Evolutionary conservation across 1,140 invertebrate genomes (phyloP).

Genomic region (Schmidtea mediterranea): DNA sequence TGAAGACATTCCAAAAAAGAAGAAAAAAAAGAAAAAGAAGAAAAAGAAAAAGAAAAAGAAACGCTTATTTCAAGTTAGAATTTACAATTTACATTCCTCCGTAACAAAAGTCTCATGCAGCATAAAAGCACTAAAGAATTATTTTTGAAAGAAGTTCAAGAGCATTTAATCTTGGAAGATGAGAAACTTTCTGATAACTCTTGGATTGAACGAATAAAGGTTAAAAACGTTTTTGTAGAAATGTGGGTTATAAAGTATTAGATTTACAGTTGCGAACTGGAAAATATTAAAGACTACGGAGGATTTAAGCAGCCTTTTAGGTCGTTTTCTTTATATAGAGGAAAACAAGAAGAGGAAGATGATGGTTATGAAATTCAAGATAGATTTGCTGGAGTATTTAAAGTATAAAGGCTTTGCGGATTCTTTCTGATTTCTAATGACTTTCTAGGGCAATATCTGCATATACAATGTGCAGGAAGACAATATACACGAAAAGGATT

Average conservation of each 20-base stretch:
- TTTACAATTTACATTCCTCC: no score
- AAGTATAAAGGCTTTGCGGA: no score
- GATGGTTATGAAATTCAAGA: constrained; percentile 10
- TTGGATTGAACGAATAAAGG: background rate
- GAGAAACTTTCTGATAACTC: background rate
- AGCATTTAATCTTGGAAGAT: no score
- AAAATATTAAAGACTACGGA: constrained; percentile 43
- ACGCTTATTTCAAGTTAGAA: background rate
- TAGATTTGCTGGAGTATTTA: no score
- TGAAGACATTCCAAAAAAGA: background rate
- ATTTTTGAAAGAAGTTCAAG: no score
- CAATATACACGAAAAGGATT: background rate
- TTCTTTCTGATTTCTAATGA: no score
- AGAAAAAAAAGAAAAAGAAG: constrained; percentile 1
- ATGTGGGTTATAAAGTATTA: no score
- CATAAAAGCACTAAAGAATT: no score
- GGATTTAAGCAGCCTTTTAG: constrained; percentile 59
- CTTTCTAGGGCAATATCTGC: background rate
- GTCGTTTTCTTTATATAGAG: constrained; percentile 53
- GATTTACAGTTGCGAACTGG: constrained; percentile 50
- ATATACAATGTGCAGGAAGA: background rate
- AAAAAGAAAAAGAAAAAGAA: constrained; percentile 4
- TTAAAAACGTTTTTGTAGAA: no score
- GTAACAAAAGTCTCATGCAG: no score
- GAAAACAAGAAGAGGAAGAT: constrained; percentile 47